These are phyloP conservation scores for Scleropages formosus DNA, from an alignment of 2,797 vertebrate genomes.

Conservation along the genomic window DNA sequence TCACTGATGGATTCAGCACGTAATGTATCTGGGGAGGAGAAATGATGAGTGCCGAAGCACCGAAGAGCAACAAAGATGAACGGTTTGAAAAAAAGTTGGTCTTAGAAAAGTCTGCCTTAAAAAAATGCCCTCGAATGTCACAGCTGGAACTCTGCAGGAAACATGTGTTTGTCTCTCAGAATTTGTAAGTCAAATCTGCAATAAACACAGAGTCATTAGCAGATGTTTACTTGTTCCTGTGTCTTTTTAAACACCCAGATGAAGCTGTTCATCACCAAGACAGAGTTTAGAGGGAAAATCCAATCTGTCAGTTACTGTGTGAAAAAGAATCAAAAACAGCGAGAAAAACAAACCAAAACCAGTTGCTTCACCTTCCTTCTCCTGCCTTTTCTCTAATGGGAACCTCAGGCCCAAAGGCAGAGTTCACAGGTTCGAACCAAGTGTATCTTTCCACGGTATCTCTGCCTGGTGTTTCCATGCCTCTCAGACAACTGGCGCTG, in stretches of 20 bases:
- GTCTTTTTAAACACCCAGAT: neutral
- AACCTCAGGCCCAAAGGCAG: neutral
- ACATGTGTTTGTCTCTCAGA: neutral
- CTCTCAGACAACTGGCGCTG: neutral
- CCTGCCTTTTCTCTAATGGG: too few relatives aligned
- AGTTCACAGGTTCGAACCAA: too few relatives aligned
- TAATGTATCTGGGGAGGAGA: slow-evolving; percentile 6
- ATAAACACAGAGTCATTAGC: slow-evolving; percentile 15
- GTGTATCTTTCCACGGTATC: neutral
- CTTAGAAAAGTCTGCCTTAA: neutral
- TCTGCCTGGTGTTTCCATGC: neutral
- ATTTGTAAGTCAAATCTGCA: slow-evolving; percentile 13
- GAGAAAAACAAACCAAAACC: neutral
- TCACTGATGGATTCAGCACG: slow-evolving; percentile 13
- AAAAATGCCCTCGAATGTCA: neutral
- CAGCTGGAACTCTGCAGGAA: slow-evolving; percentile 2
- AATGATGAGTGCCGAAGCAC: neutral
- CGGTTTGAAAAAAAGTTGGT: neutral
- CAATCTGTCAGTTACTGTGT: neutral
- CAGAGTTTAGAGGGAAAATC: neutral
- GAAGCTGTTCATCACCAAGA: neutral
- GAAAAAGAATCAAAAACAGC: neutral
- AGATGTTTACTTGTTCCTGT: neutral
- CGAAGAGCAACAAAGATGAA: neutral
- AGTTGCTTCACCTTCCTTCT: too few relatives aligned